Base-by-base conservation (phyloP, 1,140 invertebrate species). In the Trichogramma pretiosum region DNA sequence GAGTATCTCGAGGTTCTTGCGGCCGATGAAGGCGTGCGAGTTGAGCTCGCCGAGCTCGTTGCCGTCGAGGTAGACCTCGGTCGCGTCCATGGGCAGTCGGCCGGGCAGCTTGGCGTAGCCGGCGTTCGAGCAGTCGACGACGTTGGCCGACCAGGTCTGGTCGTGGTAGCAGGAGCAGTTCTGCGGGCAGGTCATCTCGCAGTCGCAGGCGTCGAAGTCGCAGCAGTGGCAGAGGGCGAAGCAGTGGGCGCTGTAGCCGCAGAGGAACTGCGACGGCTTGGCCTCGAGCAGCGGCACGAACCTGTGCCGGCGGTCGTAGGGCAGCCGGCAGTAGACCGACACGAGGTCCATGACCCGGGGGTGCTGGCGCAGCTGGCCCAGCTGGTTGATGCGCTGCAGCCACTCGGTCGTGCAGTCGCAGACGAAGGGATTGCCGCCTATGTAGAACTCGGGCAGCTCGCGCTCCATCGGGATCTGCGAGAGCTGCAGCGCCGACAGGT, bases 331-430 rank as follows among this genome's bases (percentile, higher is more conserved):
- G 60, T 87, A 85, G 33, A 90, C 82, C 56, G 83, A 84, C 48
- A 82, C 80, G 51, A 90, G 74, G 62, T 92, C 88, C 75, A 87
- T 85, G 23, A 91, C 81, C 46, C 75, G 72, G 1, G 87, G 88
- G 69, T 89, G 85, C 59, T 87, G 81, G 26, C 83, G 69, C 5
- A 84, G 68, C 46, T 76, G 74, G n/a, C n/a, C n/a, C 48, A 83
- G 60, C 24, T 76, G 76, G 68, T 91, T 88, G 56, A 89, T 85
- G 33, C 85, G 69, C 56, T 89, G 84, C 50, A 92, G 73, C 88
- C 88, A 91, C 69, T 91, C 88, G 77, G 87, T 87, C 47, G 81
- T 84, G 60, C 86, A 88, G 64, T 92, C 87, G 65, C 88, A 91
- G 49, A 82, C 77, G 61, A 89, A 89, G n/a, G 88, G 87, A 72